Percentiles rank a stretch among this genome's conserved stretches.
Evolutionary conservation across 2,888 invertebrate genomes (phyloP).

Genomic region (Azorinus chamasolen): DNA sequence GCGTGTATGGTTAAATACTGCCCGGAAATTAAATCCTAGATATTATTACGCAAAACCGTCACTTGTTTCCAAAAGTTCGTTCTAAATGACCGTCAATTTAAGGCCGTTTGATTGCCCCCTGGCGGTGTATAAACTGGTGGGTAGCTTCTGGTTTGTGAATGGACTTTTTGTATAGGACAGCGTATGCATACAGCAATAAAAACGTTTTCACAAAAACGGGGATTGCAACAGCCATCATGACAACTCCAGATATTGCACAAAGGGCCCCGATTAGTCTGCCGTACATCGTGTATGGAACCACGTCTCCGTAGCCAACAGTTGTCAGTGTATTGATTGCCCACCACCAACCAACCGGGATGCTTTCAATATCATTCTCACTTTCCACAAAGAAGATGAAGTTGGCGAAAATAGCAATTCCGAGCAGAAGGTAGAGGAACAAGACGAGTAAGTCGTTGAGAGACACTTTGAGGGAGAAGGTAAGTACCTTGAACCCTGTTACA

Average conservation of each 20-base stretch:
- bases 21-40: no score
- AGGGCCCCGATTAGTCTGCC: constrained; percentile 61
- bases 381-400: constrained; percentile 69
- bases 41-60: no score
- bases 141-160: constrained; percentile 53
- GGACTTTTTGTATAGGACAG: constrained; percentile 64
- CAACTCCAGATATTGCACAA: constrained; percentile 65
- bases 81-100: no score
- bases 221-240: constrained; percentile 64
- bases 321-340: constrained; percentile 69
- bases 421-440: constrained; percentile 58
- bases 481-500: constrained; percentile 63
- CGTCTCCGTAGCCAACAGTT: constrained; percentile 70
- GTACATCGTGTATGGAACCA: constrained; percentile 58
- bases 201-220: constrained; percentile 71
- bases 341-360: constrained; percentile 69
- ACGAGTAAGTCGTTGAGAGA: constrained; percentile 62
- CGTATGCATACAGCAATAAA: constrained; percentile 62
- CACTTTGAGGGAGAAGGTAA: constrained; percentile 58
- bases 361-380: constrained; percentile 47
- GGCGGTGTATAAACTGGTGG: constrained; percentile 49
- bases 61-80: no score
- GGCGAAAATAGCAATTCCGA: constrained; percentile 64
- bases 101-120: constrained; percentile 1
- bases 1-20: no score